Evolutionary conservation across 2,113 vertebrate species (phyloP).

Genomic region (Jacana jacana): DNA sequence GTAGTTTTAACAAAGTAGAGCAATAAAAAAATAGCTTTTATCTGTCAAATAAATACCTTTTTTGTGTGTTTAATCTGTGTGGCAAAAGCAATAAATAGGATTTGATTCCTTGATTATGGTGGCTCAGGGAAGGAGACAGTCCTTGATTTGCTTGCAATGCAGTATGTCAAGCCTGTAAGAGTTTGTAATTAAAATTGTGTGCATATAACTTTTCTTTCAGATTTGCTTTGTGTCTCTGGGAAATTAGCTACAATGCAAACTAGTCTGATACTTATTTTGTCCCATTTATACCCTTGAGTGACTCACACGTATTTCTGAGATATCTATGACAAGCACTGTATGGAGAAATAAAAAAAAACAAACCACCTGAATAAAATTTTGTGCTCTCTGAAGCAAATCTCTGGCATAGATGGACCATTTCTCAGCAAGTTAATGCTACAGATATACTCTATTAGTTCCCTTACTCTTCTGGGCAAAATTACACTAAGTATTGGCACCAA

Average conservation of each 20-base stretch:
- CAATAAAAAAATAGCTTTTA: background rate
- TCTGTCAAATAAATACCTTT: background rate
- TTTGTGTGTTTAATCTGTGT: background rate
- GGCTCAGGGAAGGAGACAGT: background rate
- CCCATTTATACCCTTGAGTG: background rate
- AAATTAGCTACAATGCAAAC: slow-evolving; percentile 1
- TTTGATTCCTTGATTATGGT: slow-evolving; percentile 6
- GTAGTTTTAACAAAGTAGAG: background rate
- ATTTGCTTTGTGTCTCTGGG: background rate
- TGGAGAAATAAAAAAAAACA: background rate
- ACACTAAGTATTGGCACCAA: background rate
- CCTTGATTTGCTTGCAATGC: background rate
- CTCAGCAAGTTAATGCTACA: background rate
- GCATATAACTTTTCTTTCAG: background rate
- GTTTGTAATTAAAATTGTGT: background rate
- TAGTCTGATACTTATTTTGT: background rate
- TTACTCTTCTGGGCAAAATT: slow-evolving; percentile 23
- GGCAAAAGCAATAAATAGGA: background rate
- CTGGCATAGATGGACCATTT: slow-evolving; percentile 13
- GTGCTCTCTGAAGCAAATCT: slow-evolving; percentile 29
- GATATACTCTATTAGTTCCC: slow-evolving; percentile 1
- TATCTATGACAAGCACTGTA: background rate
- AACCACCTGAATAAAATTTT: background rate
- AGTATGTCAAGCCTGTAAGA: background rate
- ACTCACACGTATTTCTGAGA: background rate